A percentile compares a stretch with the other conserved stretches of the same genome.
phyloP scores from a whole-genome alignment of 2,888 invertebrate species.

The Polyommatus icarus region DNA sequence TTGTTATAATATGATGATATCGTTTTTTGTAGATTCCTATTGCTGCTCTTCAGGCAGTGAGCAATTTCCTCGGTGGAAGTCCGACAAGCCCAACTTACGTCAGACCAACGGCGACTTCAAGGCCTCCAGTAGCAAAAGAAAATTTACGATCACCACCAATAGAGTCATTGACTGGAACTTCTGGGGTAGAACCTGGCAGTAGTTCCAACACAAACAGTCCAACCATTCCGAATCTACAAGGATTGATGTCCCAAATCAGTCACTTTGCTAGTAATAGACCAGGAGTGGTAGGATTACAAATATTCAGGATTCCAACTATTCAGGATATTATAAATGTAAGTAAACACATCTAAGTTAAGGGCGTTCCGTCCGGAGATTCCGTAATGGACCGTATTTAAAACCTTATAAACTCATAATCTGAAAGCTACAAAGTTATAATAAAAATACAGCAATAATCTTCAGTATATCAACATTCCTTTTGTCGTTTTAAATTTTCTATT shows the following conservation, averaged over 20 bases:
- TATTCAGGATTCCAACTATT: constrained; percentile 4
- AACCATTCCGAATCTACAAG: background rate
- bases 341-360: background rate
- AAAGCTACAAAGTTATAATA: no score
- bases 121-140: background rate
- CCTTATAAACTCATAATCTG: no score
- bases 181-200: background rate
- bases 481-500: no score
- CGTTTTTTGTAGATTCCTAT: background rate
- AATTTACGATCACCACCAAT: background rate
- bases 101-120: background rate
- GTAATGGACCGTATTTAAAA: no score
- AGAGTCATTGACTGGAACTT: background rate
- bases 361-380: no score
- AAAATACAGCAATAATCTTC: no score
- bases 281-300: background rate
- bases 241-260: background rate
- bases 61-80: background rate
- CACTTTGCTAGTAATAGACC: background rate
- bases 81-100: background rate
- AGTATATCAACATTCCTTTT: no score
- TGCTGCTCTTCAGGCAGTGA: background rate
- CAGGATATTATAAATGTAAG: constrained; percentile 18
- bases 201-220: background rate
- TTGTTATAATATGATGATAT: background rate